A percentile compares a stretch with the other conserved stretches of the same genome.
phyloP scores from a whole-genome alignment of 1,140 invertebrate genomes.

The Hylaeus anthracinus region DNA sequence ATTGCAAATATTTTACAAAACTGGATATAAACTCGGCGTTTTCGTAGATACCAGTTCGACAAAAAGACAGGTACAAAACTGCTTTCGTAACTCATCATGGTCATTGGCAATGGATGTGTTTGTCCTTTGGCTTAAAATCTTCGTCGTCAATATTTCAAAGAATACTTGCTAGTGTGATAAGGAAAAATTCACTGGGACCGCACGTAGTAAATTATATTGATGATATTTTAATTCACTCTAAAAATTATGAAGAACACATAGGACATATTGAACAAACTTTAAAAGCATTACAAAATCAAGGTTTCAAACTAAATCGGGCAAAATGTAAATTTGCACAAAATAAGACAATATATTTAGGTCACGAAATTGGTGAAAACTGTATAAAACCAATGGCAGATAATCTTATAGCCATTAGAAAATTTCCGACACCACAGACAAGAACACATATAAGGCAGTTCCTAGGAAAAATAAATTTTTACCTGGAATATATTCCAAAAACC shows the following conservation, averaged over 20 bases:
- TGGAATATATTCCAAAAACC: slow-evolving; percentile 2
- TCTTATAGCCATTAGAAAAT: slow-evolving; percentile 4
- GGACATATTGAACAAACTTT: not conserved
- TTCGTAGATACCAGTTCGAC: slow-evolving; percentile 52
- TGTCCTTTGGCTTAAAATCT: slow-evolving; percentile 7
- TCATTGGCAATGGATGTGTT: slow-evolving; percentile 15
- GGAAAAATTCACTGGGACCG: not conserved
- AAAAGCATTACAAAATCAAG: slow-evolving; percentile 6
- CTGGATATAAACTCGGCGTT: slow-evolving; percentile 64
- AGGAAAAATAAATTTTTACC: slow-evolving; percentile 27
- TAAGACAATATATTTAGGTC: slow-evolving; percentile 9
- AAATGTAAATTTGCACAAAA: slow-evolving; percentile 16
- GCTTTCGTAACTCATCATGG: slow-evolving; percentile 25
- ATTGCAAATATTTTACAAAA: slow-evolving; percentile 50
- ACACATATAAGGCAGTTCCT: slow-evolving; percentile 21
- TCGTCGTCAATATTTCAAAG: slow-evolving; percentile 17
- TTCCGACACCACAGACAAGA: not conserved
- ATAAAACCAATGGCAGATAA: slow-evolving; percentile 10
- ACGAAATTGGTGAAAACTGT: not conserved
- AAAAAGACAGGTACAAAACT: slow-evolving; percentile 17
- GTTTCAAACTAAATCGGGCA: slow-evolving; percentile 11
- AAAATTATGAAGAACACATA: slow-evolving; percentile 3
- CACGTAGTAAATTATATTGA: slow-evolving; percentile 13
- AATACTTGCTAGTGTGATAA: not conserved
- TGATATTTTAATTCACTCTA: slow-evolving; percentile 20